Percentiles rank a stretch among this genome's conserved stretches.
These are phyloP conservation scores for Battus philenor DNA, from an alignment of 1,140 invertebrate species.

Conservation along the genomic window DNA sequence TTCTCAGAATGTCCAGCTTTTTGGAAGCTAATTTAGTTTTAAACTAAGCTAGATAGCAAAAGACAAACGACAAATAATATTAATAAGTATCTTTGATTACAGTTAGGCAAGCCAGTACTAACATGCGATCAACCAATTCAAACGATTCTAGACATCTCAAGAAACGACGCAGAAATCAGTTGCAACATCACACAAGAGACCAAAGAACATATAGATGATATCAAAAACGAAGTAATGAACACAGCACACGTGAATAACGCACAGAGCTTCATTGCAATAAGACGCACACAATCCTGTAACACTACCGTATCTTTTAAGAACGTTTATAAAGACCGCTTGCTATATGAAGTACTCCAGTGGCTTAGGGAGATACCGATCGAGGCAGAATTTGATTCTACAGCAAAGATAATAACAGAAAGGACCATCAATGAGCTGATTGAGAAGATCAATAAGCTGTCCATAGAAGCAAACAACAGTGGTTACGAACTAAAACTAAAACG, in stretches of 20 bases:
- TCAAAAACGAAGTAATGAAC: conserved; percentile 3
- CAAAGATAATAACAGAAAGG: conserved; percentile 6
- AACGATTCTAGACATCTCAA: neutral
- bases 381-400: conserved; percentile 7
- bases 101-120: too few relatives aligned
- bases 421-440: conserved; percentile 10
- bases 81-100: too few relatives aligned
- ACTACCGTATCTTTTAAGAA: conserved; percentile 13
- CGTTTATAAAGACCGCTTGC: conserved; percentile 10
- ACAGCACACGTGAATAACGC: neutral
- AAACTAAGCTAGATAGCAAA: too few relatives aligned
- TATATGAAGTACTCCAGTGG: conserved; percentile 13
- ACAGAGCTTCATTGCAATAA: neutral
- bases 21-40: too few relatives aligned
- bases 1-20: too few relatives aligned
- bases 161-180: neutral
- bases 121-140: neutral
- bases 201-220: neutral
- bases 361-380: conserved; percentile 9
- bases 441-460: conserved; percentile 1
- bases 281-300: conserved; percentile 7
- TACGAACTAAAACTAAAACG: conserved; percentile 6
- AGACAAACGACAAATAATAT: too few relatives aligned
- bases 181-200: neutral
- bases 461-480: conserved; percentile 2